These are phyloP conservation scores for Onychomys arenicola DNA, from an alignment of 2,797 vertebrate genomes.

Conservation along the genomic window DNA sequence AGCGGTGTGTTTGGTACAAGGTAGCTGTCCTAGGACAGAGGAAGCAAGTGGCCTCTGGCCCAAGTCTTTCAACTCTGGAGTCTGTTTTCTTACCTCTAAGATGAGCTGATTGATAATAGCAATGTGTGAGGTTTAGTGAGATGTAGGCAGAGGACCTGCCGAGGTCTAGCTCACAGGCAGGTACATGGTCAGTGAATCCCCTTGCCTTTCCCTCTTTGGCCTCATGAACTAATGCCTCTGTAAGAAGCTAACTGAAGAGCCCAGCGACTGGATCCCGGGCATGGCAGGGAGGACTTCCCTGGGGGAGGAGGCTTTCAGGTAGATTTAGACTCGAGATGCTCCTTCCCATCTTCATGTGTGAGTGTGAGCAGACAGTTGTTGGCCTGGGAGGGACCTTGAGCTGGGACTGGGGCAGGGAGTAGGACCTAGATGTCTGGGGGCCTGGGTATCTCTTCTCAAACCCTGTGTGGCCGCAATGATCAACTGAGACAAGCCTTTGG, in stretches of 20 bases:
- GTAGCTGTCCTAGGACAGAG: not conserved
- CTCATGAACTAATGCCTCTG: not conserved
- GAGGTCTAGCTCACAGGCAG: not conserved
- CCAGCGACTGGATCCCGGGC: not conserved
- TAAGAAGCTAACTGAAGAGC: slow-evolving; percentile 27
- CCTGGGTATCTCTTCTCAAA: not conserved
- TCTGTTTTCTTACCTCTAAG: not conserved
- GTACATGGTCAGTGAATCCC: not conserved
- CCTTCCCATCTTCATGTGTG: not conserved
- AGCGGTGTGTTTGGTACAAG: not conserved
- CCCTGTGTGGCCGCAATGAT: not conserved
- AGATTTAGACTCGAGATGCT: not conserved
- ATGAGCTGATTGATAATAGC: not conserved
- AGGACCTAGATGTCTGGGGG: not conserved
- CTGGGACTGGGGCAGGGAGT: not conserved
- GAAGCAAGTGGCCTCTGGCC: not conserved
- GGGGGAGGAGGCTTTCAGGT: not conserved
- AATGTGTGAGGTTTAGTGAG: not conserved
- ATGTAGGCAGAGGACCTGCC: not conserved
- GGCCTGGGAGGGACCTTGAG: not conserved
- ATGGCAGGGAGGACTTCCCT: not conserved
- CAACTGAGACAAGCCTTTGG: not conserved
- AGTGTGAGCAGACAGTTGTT: not conserved
- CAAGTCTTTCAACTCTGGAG: not conserved
- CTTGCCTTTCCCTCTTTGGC: not conserved